Base-by-base conservation (phyloP, 2,888 invertebrate genomes). In the Diaperis boleti region DNA sequence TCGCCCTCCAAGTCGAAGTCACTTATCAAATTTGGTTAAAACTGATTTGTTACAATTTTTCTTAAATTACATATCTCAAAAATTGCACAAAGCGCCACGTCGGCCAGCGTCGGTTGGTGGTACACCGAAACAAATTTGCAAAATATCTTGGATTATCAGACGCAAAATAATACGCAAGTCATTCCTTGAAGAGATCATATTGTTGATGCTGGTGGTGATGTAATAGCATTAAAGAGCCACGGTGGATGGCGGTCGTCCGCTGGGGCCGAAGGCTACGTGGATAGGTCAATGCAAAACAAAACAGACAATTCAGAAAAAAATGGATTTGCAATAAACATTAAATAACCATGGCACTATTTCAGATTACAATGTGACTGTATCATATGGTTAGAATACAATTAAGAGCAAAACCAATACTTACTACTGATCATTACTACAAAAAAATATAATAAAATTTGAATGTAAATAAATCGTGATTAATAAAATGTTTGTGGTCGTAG, bases 201-300 rank as follows among this genome's bases (percentile, higher is more conserved):
- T 4, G 33, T 33, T n/a, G 33, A 33, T 33, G 33, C 33, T n/a
- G 33, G 33, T 33, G 33, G 33, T 10, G 33, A 33, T 33, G 3
- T 33, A 10, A 3, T 10, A 33, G 7, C 33, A 33, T 33, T 33
- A 33, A 33, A 33, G 10, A 33, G 33, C 8, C 33, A 33, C 10
- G 33, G 33, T 33, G 33, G 33, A 7, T 33, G 33, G 33, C 33
- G 33, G 10, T 33, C 33, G 33, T 33, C 33, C 3, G 3, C 33
- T 4, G 33, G 6, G n/a, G 33, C 33, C 3, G 33, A 33, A n/a
- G 33, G 33, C 7, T 33, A 33, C 10, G 33, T n/a, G 3, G 33
- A 7, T 33, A 33, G 10, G 6, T 33, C n/a, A 7, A 33, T 33
- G 10, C 3, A n/a, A 7, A 33, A 33, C n/a, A 33, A 33, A 33